These are phyloP conservation scores for Myiozetetes cayanensis DNA, from an alignment of 2,113 vertebrate species.

Conservation along the genomic window DNA sequence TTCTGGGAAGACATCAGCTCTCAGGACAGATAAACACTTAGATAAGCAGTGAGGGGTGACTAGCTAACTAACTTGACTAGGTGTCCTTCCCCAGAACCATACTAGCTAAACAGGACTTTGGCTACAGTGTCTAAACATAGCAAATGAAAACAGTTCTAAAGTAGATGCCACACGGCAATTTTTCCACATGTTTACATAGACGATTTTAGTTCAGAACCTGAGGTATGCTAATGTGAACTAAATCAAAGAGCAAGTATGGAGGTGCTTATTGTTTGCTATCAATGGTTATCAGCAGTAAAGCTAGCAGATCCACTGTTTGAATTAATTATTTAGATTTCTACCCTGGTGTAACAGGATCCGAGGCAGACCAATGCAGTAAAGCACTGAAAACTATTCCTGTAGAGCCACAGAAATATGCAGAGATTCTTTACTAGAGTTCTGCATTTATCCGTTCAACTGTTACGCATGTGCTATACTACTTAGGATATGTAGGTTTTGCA, in stretches of 20 bases:
- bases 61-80: neutral
- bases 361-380: neutral
- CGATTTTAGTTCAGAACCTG: neutral
- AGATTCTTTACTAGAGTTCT: neutral
- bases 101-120: neutral
- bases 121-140: neutral
- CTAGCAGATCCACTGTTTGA: neutral
- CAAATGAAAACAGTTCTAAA: neutral
- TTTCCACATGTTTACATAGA: neutral
- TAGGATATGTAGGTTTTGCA: neutral
- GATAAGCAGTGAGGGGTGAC: neutral
- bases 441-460: neutral
- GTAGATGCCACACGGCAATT: neutral
- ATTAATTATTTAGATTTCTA: neutral
- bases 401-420: neutral
- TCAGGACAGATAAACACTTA: neutral
- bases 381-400: neutral
- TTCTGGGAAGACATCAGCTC: neutral
- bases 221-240: neutral
- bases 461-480: neutral
- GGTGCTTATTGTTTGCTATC: neutral
- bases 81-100: neutral
- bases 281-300: neutral
- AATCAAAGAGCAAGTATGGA: neutral
- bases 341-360: neutral